phyloP scores from a whole-genome alignment of 2,797 vertebrate genomes.

The Pristis pectinata region DNA sequence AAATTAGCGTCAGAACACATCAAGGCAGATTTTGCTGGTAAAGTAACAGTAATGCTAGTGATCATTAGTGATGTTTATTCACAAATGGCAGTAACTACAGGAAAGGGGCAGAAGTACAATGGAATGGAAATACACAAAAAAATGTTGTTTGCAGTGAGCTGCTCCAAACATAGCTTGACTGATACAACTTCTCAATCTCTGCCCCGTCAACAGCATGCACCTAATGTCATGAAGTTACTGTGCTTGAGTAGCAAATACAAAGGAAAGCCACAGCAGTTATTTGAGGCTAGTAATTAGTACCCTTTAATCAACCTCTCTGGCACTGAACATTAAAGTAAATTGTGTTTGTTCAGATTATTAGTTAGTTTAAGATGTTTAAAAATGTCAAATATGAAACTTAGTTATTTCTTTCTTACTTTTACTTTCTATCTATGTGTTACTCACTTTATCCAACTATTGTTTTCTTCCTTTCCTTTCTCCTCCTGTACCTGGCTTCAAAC shows the following conservation, averaged over 20 bases:
- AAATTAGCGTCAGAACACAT: background rate
- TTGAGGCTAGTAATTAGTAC: background rate
- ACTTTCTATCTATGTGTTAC: background rate
- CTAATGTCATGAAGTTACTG: background rate
- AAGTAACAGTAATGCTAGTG: background rate
- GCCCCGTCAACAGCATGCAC: background rate
- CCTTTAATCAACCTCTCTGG: background rate
- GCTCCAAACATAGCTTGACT: background rate
- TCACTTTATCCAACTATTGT: background rate
- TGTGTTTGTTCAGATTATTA: background rate
- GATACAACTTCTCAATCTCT: background rate
- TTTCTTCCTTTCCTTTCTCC: background rate
- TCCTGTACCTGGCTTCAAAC: background rate
- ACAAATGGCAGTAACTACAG: background rate
- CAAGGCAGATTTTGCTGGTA: background rate
- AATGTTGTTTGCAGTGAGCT: background rate
- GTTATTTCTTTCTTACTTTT: background rate
- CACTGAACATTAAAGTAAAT: background rate
- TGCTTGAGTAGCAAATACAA: background rate
- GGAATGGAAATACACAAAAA: background rate
- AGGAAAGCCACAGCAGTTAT: background rate
- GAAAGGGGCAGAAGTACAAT: background rate
- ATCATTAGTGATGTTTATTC: too few species aligned
- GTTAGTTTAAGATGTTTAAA: background rate
- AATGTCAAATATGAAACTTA: background rate